Evolutionary conservation across 1,140 invertebrate genomes (phyloP).

Genomic region (Drosophila mojavensis): DNA sequence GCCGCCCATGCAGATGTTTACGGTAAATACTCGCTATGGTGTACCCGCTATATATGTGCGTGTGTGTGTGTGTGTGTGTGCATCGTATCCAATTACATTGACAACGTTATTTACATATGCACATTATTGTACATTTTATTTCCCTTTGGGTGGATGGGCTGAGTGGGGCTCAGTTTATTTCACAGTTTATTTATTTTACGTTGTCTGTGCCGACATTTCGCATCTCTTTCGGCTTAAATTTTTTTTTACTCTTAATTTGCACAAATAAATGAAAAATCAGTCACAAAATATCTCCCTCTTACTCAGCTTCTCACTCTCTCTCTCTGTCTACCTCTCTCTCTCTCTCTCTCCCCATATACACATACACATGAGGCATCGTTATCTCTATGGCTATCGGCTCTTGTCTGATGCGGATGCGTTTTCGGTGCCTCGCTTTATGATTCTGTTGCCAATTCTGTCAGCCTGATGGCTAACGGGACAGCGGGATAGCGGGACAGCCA

Average conservation of each 20-base stretch:
- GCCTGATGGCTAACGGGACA: not conserved
- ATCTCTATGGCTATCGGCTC: conserved; percentile 17
- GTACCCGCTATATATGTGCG: conserved; percentile 15
- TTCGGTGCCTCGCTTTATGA: conserved; percentile 18
- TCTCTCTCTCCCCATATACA: conserved; percentile 1
- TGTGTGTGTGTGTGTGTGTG: no score
- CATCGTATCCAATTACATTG: conserved; percentile 71
- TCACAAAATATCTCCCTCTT: conserved; percentile 37
- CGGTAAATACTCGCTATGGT: conserved; percentile 63
- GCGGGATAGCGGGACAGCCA: not conserved
- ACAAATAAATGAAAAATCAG: conserved; percentile 80
- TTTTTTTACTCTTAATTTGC: conserved; percentile 56
- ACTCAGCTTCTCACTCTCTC: not conserved
- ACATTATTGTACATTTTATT: conserved; percentile 71
- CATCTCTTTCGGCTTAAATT: not conserved
- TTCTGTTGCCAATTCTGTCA: conserved; percentile 13
- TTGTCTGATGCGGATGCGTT: conserved; percentile 14
- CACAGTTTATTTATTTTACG: conserved; percentile 73
- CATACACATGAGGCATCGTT: conserved; percentile 17
- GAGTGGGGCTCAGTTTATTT: conserved; percentile 59
- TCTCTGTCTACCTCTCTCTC: no score
- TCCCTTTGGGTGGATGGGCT: conserved; percentile 2
- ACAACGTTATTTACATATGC: conserved; percentile 78
- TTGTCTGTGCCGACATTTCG: conserved; percentile 36
- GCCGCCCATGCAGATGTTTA: conserved; percentile 35